Evolutionary conservation across 2,888 invertebrate genomes (phyloP), one percentile per base, ranked within the genome.

Genomic region (Beris chalybata): DNA sequence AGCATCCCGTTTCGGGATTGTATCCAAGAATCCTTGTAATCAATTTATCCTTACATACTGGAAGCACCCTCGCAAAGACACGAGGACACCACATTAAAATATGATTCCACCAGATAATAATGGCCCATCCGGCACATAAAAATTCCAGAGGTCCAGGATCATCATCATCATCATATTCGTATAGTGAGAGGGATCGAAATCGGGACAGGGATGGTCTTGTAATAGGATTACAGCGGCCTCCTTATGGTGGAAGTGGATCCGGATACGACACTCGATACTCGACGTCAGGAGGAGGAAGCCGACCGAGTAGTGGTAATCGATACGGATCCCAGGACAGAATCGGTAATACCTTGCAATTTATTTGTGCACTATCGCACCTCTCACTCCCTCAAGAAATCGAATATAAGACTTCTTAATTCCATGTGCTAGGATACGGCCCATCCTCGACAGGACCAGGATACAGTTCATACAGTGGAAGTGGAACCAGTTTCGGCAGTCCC

Each of bases 401-500:
- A 38, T 38, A 38, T 38, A 38, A 38, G 3, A 38, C 38, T 48
- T 53, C 53, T 53, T 48, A 13, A 13, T 13, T 48, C 15, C 13
- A 13, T 13, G 5, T 48, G 5, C 15, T 44, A 64, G 64, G 64
- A 53, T 54, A 64, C 45, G n/a, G 54, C 4, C 30, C 54, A 15
- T n/a, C 54, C n/a, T 15, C 54, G 22, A 44, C 43, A 30, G 64
- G 55, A n/a, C 5, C n/a, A 30, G 45, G 22, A 15, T 9, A 30
- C 15, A 30, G 7, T 45, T 12, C 9, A 5, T 54, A 54, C 22
- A 4, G 54, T 9, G 54, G 54, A 15, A 79, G 80, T 78, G 84
- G 80, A 13, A 73, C 71, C 13, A 71, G 71, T 47, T 76, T 75
- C 67, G 74, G 74, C 12, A 71, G 71, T 38, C 68, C 67, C 4